phyloP scores from a whole-genome alignment of 2,888 invertebrate genomes.

The Dolichopus griseipennis region DNA sequence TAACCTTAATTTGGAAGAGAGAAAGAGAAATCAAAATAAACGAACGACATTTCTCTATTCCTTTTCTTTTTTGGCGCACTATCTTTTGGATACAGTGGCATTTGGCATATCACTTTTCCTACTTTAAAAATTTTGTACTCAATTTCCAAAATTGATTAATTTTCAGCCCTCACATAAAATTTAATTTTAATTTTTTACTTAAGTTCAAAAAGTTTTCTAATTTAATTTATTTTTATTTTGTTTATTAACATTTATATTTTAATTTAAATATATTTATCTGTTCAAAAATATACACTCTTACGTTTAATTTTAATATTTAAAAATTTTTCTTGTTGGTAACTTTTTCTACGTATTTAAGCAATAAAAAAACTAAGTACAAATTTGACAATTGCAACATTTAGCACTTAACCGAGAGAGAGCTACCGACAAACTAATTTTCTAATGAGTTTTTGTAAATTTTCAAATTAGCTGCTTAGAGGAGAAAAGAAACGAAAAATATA shows the following conservation, averaged over 20 bases:
- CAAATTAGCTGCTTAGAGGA: no score
- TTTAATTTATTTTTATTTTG: neutral
- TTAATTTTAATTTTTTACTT: neutral
- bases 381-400: neutral
- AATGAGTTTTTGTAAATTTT: no score
- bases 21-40: slow-evolving; percentile 1
- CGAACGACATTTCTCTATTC: neutral
- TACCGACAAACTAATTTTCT: neutral
- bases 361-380: neutral
- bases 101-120: neutral
- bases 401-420: neutral
- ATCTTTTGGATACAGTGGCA: neutral
- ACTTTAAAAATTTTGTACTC: neutral
- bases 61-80: neutral
- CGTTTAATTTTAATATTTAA: neutral
- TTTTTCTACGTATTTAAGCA: neutral
- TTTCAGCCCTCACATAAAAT: neutral
- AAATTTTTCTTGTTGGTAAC: slow-evolving; percentile 1
- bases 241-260: neutral
- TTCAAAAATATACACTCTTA: neutral
- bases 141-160: slow-evolving; percentile 1
- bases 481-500: no score
- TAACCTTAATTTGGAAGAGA: neutral
- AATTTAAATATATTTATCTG: neutral
- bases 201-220: neutral